A percentile compares a stretch with the other conserved stretches of the same genome.
These are phyloP conservation scores for Furcula furcula DNA, from an alignment of 2,888 invertebrate species.

Conservation along the genomic window DNA sequence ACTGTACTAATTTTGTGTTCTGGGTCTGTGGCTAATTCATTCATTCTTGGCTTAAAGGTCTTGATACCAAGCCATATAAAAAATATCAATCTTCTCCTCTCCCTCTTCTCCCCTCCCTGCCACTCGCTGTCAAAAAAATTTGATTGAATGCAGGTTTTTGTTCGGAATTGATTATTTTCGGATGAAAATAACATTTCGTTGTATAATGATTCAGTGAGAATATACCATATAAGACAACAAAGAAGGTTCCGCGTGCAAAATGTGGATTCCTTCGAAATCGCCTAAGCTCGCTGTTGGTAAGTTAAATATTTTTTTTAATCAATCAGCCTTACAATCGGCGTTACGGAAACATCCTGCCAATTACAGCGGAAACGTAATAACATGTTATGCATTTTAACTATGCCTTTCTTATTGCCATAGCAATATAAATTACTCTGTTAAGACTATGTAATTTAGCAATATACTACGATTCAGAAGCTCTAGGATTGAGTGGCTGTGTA, in stretches of 20 bases:
- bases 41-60: too few relatives aligned
- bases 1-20: too few relatives aligned
- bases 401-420: constrained; percentile 27
- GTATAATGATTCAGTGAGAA: constrained; percentile 32
- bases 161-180: constrained; percentile 39
- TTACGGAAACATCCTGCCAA: constrained; percentile 59
- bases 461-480: too few relatives aligned
- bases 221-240: constrained; percentile 10
- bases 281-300: constrained; percentile 89
- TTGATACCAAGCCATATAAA: too few relatives aligned
- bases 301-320: constrained; percentile 62
- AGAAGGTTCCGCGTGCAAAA: constrained; percentile 46
- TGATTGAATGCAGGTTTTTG: constrained; percentile 23
- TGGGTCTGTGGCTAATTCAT: too few relatives aligned
- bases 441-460: too few relatives aligned
- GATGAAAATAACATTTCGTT: constrained; percentile 29
- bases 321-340: constrained; percentile 35
- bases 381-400: constrained; percentile 69
- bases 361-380: constrained; percentile 71
- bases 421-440: constrained; percentile 7
- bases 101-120: too few relatives aligned
- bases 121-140: constrained; percentile 29
- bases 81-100: too few relatives aligned
- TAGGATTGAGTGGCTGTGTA: too few relatives aligned
- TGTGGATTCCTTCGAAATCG: constrained; percentile 89